Conservation (phyloP, 1,140 invertebrate species). For the Platorchestia sp. region DNA sequence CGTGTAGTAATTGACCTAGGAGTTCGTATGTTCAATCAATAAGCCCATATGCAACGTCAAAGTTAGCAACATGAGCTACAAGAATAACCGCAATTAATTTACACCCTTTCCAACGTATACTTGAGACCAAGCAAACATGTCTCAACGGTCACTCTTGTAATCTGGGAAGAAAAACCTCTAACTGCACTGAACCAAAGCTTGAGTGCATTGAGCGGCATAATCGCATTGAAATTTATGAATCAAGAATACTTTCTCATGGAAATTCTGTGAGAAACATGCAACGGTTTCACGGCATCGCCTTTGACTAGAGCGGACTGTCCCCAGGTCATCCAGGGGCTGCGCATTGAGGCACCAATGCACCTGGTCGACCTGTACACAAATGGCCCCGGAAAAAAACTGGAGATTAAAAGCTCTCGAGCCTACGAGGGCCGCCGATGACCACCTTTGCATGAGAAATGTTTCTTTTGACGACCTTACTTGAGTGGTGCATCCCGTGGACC, state of each 20-base stretch:
- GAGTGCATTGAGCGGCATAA: neutral
- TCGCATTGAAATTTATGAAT: conserved; percentile 41
- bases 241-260: conserved; percentile 3
- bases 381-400: neutral
- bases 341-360: conserved; percentile 42
- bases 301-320: neutral
- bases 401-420: neutral
- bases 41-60: neutral
- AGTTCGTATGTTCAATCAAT: neutral
- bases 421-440: neutral
- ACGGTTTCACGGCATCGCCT: conserved; percentile 6
- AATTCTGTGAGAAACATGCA: neutral
- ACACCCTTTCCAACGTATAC: neutral
- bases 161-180: neutral
- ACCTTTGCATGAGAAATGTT: neutral
- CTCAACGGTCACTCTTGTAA: neutral
- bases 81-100: neutral
- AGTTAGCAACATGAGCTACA: neutral
- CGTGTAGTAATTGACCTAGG: no score
- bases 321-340: neutral
- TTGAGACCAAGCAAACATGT: neutral
- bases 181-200: neutral
- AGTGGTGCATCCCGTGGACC: neutral
- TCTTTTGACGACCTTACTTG: neutral
- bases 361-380: neutral